Evolutionary conservation across 2,797 vertebrate genomes (phyloP).

Genomic region (Zalophus californianus): DNA sequence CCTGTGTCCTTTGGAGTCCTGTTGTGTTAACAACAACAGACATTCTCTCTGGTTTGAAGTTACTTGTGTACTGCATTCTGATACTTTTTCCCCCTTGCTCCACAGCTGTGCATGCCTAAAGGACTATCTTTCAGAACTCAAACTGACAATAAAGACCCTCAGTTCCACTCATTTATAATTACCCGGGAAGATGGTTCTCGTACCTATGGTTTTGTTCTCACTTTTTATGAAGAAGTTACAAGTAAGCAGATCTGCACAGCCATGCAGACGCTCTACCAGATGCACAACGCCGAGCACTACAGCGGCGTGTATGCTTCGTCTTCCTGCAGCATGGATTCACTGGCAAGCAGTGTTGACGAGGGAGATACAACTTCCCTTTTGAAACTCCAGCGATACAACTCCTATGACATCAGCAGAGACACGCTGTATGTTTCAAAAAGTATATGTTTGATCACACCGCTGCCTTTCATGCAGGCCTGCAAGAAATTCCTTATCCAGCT

Average conservation of each 20-base stretch:
- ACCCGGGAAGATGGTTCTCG: constrained; percentile 95
- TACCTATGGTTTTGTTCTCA: constrained; percentile 97
- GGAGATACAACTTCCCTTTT: constrained; percentile 89
- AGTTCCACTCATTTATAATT: constrained; percentile 97
- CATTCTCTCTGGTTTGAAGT: background rate
- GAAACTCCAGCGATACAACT: constrained; percentile 89
- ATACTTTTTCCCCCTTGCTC: background rate
- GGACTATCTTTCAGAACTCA: constrained; percentile 97
- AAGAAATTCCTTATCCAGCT: constrained; percentile 96
- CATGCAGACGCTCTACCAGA: constrained; percentile 98
- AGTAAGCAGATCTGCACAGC: constrained; percentile 95
- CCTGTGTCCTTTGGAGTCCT: background rate
- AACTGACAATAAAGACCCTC: constrained; percentile 91
- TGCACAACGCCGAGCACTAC: constrained; percentile 97
- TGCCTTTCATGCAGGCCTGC: constrained; percentile 97
- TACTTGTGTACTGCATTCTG: background rate
- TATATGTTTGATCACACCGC: constrained; percentile 96
- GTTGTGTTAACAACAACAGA: background rate
- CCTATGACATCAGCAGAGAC: constrained; percentile 94
- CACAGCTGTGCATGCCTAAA: constrained; percentile 97
- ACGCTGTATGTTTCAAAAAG: constrained; percentile 97
- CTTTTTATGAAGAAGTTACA: constrained; percentile 97
- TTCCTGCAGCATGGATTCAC: constrained; percentile 97
- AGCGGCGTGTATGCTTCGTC: constrained; percentile 91
- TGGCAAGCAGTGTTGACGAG: constrained; percentile 95